Conservation (phyloP, 2,888 invertebrate species). For the Lithophane semibrunnea region DNA sequence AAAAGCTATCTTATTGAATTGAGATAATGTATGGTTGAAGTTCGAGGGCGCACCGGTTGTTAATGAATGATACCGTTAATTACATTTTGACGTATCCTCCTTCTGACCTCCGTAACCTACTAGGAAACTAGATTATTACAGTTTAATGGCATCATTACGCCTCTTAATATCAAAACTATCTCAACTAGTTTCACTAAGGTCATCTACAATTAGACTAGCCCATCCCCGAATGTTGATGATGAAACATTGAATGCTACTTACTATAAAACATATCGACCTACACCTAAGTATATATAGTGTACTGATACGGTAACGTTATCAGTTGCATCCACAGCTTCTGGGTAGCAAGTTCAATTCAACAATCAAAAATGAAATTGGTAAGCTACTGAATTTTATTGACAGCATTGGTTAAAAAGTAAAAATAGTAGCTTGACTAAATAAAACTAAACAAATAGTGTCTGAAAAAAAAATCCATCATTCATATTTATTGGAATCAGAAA, state of each 20-base stretch:
- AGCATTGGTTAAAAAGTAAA: background rate
- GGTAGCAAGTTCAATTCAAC: slow-evolving; percentile 63
- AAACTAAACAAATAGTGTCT: no score
- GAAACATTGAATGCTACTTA: slow-evolving; percentile 80
- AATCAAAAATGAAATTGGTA: slow-evolving; percentile 82
- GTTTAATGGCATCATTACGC: slow-evolving; percentile 37
- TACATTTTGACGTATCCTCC: background rate
- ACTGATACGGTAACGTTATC: slow-evolving; percentile 78
- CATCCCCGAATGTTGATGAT: slow-evolving; percentile 80
- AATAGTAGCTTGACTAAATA: no score
- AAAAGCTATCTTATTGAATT: no score
- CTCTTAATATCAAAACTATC: slow-evolving; percentile 32
- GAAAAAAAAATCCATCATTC: no score
- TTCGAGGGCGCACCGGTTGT: background rate
- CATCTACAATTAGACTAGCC: slow-evolving; percentile 77
- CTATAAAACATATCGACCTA: slow-evolving; percentile 81
- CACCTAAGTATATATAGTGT: slow-evolving; percentile 84
- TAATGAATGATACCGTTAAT: background rate
- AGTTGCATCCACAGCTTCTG: slow-evolving; percentile 76
- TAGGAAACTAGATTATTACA: slow-evolving; percentile 39
- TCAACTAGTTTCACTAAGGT: slow-evolving; percentile 32
- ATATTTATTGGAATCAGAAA: no score
- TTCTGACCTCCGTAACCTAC: slow-evolving; percentile 34
- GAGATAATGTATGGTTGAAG: background rate
- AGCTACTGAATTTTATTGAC: slow-evolving; percentile 39